These are phyloP conservation scores for Raphicerus campestris DNA, from an alignment of 2,113 vertebrate genomes.

Conservation along the genomic window DNA sequence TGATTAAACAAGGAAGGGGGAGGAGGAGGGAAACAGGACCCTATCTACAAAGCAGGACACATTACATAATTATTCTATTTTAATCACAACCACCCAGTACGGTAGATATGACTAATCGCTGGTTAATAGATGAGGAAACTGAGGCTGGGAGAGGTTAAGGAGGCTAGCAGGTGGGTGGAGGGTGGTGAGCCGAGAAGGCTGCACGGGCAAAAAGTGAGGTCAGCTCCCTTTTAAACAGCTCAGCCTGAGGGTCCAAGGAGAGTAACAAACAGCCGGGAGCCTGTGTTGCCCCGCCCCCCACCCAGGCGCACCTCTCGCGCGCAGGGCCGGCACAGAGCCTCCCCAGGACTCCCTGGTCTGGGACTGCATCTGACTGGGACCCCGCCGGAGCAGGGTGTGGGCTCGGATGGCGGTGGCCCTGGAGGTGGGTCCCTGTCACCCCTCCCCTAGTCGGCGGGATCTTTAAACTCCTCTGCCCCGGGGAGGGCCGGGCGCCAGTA, in stretches of 20 bases:
- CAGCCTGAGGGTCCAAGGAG: too few relatives aligned
- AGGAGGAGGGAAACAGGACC: not conserved
- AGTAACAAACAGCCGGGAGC: not conserved
- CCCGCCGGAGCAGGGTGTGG: not conserved
- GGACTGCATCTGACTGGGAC: not conserved
- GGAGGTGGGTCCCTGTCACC: not conserved
- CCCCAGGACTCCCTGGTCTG: not conserved
- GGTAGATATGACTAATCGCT: not conserved
- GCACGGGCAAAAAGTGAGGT: not conserved
- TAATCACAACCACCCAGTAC: not conserved
- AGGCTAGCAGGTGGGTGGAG: not conserved
- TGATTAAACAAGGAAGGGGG: not conserved
- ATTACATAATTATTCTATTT: not conserved
- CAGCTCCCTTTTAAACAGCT: not conserved
- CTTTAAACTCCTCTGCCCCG: not conserved
- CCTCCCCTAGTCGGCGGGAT: not conserved
- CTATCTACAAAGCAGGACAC: too few relatives aligned
- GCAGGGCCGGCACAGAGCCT: not conserved
- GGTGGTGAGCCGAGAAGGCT: not conserved
- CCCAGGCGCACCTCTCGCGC: not conserved
- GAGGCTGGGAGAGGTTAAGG: not conserved
- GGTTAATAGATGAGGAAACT: not conserved
- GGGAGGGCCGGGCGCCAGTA: accelerated
- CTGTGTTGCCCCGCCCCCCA: not conserved
- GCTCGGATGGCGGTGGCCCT: not conserved